phyloP scores from a whole-genome alignment of 2,797 vertebrate species.

The Hydrophis major region DNA sequence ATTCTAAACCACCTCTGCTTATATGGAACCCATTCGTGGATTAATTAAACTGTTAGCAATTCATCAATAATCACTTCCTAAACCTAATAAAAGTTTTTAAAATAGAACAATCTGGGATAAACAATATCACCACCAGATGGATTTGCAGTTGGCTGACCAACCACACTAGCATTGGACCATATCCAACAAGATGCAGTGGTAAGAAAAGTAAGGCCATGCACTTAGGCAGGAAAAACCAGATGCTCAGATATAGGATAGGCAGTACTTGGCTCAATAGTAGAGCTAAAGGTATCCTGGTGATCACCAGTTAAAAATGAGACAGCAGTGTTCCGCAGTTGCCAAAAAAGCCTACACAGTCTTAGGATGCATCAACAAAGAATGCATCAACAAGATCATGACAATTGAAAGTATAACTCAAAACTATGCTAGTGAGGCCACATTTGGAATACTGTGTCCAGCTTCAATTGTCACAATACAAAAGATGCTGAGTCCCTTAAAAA shows the following conservation, averaged over 20 bases:
- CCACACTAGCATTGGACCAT: background rate
- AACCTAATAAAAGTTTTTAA: background rate
- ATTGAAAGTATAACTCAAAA: no score
- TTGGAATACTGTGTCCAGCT: background rate
- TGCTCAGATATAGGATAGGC: background rate
- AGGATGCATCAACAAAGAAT: no score
- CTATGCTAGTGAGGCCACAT: background rate
- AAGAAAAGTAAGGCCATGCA: background rate
- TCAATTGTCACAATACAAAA: background rate
- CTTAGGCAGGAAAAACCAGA: background rate
- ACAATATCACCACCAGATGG: background rate
- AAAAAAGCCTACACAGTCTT: no score
- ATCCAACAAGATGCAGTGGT: background rate
- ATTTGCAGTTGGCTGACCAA: background rate
- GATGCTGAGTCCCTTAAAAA: background rate
- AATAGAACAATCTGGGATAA: background rate
- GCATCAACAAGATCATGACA: no score
- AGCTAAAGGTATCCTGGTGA: background rate
- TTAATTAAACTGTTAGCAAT: background rate
- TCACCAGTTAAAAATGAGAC: background rate
- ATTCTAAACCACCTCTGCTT: background rate
- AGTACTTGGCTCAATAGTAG: background rate
- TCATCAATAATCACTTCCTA: background rate
- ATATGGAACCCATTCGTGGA: background rate
- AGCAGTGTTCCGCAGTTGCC: background rate